Evolutionary conservation across 2,797 vertebrate genomes (phyloP), one percentile per base, ranked within the genome.

Genomic region (Syngnathus rostellatus): DNA sequence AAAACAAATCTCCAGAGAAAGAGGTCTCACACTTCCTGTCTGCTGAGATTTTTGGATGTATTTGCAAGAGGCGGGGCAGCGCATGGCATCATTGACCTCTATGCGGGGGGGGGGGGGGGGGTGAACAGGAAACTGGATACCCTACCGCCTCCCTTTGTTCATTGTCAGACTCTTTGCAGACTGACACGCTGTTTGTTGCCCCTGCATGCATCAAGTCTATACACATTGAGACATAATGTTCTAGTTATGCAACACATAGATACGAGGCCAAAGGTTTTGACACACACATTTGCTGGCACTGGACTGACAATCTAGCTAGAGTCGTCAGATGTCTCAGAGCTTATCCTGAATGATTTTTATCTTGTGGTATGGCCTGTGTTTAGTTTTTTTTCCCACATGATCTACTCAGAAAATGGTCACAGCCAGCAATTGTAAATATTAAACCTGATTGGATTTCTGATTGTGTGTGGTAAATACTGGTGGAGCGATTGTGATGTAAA

Each of bases 21-120:
- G 16, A 58, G 62, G 76, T 51, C 77, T 81, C 79, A 64, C 59
- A 73, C 74, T 86, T 88, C 85, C 87, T 86, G 82, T 78, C 48
- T 31, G n/a, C 71, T 72, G 70, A 65, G 70, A 76, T 71, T 76
- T 70, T 81, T 78, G 72, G 1, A 65, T 62, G 58, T 69, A 60
- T 68, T 40, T 50, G 2, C 38, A 25, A 25, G 39, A 12, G 17
- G 48, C 19, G 51, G 51, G 51, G 62, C 41, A 16, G 25, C 23
- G 10, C 43, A 48, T 61, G 61, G 68, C 57, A 53, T 63, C 53
- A 41, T 62, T 83, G 80, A 88, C 83, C 83, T 84, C 62, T 72
- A 2, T 75, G 41, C 1, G 14, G n/a, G 38, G 14, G 14, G 17
- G 21, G n/a, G n/a, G n/a, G 65, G 55, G 63, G 63, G 12, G 37